A percentile compares a stretch with the other conserved stretches of the same genome.
Conservation (phyloP, 2,888 invertebrate species). For the Iselma pallidipennis region DNA sequence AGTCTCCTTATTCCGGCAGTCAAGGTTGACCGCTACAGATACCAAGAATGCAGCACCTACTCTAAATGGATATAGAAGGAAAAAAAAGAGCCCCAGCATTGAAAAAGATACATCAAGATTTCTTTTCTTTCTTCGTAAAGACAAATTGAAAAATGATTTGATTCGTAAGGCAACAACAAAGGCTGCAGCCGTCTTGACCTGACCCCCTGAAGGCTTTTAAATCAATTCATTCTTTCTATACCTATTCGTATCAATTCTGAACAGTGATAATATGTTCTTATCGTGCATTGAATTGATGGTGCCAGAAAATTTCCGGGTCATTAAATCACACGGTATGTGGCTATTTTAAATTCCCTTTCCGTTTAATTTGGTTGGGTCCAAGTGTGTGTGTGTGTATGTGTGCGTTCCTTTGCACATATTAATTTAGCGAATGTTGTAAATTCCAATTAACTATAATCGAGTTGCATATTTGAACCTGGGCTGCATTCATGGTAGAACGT, state of each 20-base stretch:
- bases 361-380: neutral
- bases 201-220: too few relatives aligned
- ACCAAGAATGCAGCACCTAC: neutral
- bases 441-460: slow-evolving; percentile 34
- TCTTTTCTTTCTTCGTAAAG: neutral
- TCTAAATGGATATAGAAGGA: neutral
- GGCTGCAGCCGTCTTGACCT: too few relatives aligned
- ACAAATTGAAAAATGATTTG: neutral
- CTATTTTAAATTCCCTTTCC: neutral
- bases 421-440: slow-evolving; percentile 18
- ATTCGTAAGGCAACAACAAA: neutral
- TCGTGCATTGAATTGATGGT: neutral
- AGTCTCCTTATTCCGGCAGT: slow-evolving; percentile 28
- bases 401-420: slow-evolving; percentile 15
- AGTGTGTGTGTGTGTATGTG: too few relatives aligned
- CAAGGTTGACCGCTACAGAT: slow-evolving; percentile 31
- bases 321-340: neutral
- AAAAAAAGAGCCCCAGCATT: too few relatives aligned
- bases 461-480: slow-evolving; percentile 30
- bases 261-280: neutral
- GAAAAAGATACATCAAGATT: too few relatives aligned
- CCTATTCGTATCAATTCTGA: too few relatives aligned
- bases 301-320: neutral
- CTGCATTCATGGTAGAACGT: slow-evolving; percentile 30
- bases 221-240: too few relatives aligned